These are phyloP conservation scores for Agriopis leucophaearia DNA, from an alignment of 2,888 invertebrate genomes.

Conservation along the genomic window DNA sequence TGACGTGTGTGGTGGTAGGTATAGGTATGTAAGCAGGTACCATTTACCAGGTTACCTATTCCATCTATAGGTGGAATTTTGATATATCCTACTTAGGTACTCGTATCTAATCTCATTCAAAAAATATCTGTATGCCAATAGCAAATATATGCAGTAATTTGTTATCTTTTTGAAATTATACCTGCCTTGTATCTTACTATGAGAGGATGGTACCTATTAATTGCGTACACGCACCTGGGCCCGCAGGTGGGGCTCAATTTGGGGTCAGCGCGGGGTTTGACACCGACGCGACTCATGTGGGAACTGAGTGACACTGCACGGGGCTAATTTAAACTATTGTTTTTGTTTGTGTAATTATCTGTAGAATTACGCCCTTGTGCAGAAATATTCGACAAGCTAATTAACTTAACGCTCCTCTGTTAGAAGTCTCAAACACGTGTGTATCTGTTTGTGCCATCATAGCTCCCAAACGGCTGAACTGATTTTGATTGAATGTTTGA, in stretches of 20 bases:
- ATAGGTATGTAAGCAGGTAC: too few species aligned
- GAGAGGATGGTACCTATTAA: constrained; percentile 74
- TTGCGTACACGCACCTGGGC: constrained; percentile 79
- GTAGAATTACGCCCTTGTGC: background rate
- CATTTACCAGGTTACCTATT: too few species aligned
- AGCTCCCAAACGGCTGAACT: too few species aligned
- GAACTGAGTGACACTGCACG: constrained; percentile 51
- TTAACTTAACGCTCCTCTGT: too few species aligned
- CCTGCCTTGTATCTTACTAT: constrained; percentile 64
- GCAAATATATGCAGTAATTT: background rate
- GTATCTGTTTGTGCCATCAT: too few species aligned
- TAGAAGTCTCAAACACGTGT: too few species aligned
- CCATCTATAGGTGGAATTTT: too few species aligned
- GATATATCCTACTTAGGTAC: too few species aligned
- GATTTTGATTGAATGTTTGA: too few species aligned
- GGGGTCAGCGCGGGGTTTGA: constrained; percentile 78
- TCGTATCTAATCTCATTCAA: background rate
- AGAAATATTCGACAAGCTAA: constrained; percentile 10
- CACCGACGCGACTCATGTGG: constrained; percentile 66
- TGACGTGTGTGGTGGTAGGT: too few species aligned
- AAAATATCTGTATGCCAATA: background rate
- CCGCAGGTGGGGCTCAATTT: constrained; percentile 80
- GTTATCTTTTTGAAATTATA: constrained; percentile 51
- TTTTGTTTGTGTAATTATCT: constrained; percentile 17
- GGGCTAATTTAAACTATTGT: constrained; percentile 34